phyloP scores from a whole-genome alignment of 2,888 invertebrate species.

The Zootermopsis nevadensis region DNA sequence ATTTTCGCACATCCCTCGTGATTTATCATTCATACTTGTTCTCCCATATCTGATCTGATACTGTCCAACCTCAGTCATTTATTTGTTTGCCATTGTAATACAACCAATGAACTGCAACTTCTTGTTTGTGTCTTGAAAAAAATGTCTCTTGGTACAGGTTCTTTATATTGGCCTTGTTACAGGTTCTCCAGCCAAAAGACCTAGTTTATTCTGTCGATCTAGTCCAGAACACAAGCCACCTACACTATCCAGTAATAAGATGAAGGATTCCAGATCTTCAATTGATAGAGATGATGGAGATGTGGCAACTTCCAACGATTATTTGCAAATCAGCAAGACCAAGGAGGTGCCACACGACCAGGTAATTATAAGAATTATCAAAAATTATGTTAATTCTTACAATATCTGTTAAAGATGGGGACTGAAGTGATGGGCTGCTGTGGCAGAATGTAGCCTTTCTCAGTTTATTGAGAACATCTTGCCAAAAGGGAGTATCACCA shows the following conservation, averaged over 20 bases:
- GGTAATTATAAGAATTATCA: conserved; percentile 50
- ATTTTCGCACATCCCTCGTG: too few species aligned
- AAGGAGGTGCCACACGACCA: conserved; percentile 56
- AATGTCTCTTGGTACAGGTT: too few species aligned
- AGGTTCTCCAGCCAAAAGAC: conserved; percentile 57
- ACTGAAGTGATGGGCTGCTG: too few species aligned
- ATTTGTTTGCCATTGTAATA: neutral
- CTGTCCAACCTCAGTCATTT: neutral
- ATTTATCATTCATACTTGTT: too few species aligned
- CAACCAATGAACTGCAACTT: neutral
- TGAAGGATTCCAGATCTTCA: conserved; percentile 39
- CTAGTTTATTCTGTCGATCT: conserved; percentile 46
- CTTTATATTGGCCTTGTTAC: conserved; percentile 37
- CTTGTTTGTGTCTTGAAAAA: too few species aligned
- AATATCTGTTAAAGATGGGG: too few species aligned
- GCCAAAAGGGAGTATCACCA: too few species aligned
- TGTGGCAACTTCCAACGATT: conserved; percentile 37
- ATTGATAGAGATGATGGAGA: conserved; percentile 47
- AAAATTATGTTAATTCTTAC: too few species aligned
- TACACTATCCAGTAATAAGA: conserved; percentile 18
- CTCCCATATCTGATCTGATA: neutral
- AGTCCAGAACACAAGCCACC: conserved; percentile 55
- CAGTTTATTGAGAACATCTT: too few species aligned
- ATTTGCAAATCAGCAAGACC: conserved; percentile 56
- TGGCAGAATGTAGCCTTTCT: too few species aligned